Conservation (phyloP, 2,113 vertebrate genomes). For the Neolamprologus sp. region DNA sequence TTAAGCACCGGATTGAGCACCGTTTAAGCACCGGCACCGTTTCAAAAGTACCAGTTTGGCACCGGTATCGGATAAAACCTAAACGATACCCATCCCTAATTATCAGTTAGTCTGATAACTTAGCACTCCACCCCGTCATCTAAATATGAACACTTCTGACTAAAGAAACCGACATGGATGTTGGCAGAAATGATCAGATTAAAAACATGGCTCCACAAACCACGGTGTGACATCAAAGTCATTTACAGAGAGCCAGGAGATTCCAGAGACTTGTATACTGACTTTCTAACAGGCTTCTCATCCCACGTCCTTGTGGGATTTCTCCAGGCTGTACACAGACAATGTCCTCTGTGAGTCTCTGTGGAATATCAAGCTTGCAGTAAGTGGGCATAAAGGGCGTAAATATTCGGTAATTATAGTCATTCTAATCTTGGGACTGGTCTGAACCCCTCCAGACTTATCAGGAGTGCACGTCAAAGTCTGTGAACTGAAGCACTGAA, state of each 20-base stretch:
- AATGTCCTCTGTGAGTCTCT: background rate
- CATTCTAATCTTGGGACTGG: background rate
- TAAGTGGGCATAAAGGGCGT: background rate
- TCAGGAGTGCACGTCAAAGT: background rate
- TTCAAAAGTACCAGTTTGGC: no score
- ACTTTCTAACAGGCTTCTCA: background rate
- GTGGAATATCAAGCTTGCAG: background rate
- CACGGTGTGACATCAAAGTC: background rate
- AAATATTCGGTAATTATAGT: background rate
- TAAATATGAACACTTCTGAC: background rate
- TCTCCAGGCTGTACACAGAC: background rate
- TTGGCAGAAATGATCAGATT: background rate
- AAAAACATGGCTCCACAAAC: background rate
- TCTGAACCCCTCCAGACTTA: background rate
- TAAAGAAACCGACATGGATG: background rate
- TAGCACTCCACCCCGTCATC: background rate
- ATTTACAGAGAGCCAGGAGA: background rate
- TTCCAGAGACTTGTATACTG: background rate
- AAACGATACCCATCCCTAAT: no score
- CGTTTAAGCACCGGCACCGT: no score
- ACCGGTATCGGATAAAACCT: no score
- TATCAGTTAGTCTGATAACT: accelerated
- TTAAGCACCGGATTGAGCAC: no score
- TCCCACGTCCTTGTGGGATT: background rate
- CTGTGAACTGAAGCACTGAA: background rate